phyloP scores from a whole-genome alignment of 2,888 invertebrate species.

The Ischnus inquisitorius region DNA sequence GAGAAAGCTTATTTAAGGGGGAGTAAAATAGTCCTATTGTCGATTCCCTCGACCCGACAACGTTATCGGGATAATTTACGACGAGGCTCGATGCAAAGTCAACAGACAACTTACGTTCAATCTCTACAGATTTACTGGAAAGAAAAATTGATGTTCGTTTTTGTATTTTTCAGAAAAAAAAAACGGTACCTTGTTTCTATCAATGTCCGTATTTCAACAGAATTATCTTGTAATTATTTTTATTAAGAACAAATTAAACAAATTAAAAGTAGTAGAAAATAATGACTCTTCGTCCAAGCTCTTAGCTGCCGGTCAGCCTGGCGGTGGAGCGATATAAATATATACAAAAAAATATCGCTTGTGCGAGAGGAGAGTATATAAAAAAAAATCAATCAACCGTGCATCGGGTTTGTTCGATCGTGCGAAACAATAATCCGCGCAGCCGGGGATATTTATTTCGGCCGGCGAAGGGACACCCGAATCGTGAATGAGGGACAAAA shows the following conservation, averaged over 20 bases:
- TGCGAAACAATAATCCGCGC: slow-evolving; percentile 64
- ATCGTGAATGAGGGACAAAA: not conserved
- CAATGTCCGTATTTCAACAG: too few relatives aligned
- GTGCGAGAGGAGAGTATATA: slow-evolving; percentile 20
- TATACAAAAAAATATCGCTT: slow-evolving; percentile 12
- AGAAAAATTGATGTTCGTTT: too few relatives aligned
- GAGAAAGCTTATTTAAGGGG: slow-evolving; percentile 56
- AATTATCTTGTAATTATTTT: not conserved
- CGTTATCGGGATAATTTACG: slow-evolving; percentile 45
- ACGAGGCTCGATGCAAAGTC: slow-evolving; percentile 35
- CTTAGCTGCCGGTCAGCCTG: not conserved
- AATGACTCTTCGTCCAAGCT: slow-evolving; percentile 10
- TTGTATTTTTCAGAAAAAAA: too few relatives aligned
- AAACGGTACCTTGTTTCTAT: too few relatives aligned
- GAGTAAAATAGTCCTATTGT: slow-evolving; percentile 16
- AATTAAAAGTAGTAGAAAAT: slow-evolving; percentile 7
- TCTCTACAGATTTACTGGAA: too few relatives aligned
- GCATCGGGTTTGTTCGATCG: slow-evolving; percentile 39
- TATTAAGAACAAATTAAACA: not conserved
- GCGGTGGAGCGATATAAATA: not conserved
- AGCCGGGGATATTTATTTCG: slow-evolving; percentile 65
- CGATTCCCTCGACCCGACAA: slow-evolving; percentile 28
- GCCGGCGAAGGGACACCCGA: not conserved
- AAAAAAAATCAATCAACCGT: slow-evolving; percentile 55
- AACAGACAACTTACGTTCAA: not conserved